phyloP scores from a whole-genome alignment of 2,888 invertebrate species.

The Junonia oenone region DNA sequence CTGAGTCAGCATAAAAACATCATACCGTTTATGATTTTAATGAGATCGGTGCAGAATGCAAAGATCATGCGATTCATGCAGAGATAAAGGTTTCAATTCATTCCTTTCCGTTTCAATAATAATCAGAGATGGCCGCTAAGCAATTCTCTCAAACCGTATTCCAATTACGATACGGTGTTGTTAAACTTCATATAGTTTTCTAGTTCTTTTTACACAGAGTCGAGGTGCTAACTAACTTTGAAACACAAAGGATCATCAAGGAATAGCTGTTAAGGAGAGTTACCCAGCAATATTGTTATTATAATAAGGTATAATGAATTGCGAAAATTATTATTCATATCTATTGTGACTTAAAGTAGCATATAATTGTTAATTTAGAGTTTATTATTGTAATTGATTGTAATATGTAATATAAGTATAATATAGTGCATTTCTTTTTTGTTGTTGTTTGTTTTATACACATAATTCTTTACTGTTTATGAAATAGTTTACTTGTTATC shows the following conservation, averaged over 20 bases:
- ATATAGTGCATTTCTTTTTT: too few relatives aligned
- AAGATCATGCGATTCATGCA: conserved; percentile 39
- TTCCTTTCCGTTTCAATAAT: conserved; percentile 31
- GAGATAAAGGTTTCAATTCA: conserved; percentile 35
- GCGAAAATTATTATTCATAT: conserved; percentile 13
- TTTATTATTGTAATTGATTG: background rate
- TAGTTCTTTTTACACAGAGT: background rate
- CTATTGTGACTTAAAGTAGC: background rate
- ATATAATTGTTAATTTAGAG: background rate
- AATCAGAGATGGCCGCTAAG: conserved; percentile 21
- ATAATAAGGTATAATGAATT: conserved; percentile 27
- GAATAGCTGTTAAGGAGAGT: conserved; percentile 26
- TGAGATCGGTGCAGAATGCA: conserved; percentile 36
- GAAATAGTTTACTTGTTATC: too few relatives aligned
- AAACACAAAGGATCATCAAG: conserved; percentile 5
- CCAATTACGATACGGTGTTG: background rate
- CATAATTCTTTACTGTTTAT: too few relatives aligned
- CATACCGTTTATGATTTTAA: conserved; percentile 39
- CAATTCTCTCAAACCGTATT: conserved; percentile 3
- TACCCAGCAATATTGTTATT: conserved; percentile 31
- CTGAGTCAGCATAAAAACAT: conserved; percentile 34
- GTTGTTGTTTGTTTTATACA: too few relatives aligned
- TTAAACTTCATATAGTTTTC: background rate
- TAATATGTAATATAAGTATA: too few relatives aligned
- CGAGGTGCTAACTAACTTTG: background rate